These are phyloP conservation scores for Novumbra hubbsi DNA, from an alignment of 2,797 vertebrate species.

Conservation along the genomic window DNA sequence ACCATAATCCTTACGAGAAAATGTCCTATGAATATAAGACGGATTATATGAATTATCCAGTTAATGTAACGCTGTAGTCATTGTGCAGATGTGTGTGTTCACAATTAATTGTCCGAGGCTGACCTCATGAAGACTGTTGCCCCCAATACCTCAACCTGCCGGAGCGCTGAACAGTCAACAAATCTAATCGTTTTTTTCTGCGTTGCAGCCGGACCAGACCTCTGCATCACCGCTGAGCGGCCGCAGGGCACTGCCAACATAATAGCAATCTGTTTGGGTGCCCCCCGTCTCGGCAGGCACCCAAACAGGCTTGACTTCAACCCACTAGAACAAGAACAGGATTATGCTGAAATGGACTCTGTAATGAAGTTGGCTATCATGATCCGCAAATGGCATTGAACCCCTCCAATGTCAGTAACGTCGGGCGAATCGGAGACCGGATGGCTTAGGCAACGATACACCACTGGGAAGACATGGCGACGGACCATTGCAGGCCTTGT, in stretches of 20 bases:
- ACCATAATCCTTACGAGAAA: constrained; percentile 49
- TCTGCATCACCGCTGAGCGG: constrained; percentile 46
- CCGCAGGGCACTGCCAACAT: constrained; percentile 28
- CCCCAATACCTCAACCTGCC: constrained; percentile 50
- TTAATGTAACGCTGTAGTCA: constrained; percentile 50
- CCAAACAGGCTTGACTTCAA: constrained; percentile 45
- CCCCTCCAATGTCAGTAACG: constrained; percentile 12
- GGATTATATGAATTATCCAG: constrained; percentile 29
- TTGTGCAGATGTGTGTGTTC: constrained; percentile 45
- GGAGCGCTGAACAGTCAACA: constrained; percentile 43
- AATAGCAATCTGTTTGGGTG: constrained; percentile 46
- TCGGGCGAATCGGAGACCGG: neutral
- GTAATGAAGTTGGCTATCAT: constrained; percentile 42
- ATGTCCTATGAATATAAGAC: constrained; percentile 39
- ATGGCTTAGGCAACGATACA: neutral
- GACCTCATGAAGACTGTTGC: constrained; percentile 40
- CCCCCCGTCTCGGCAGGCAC: constrained; percentile 48
- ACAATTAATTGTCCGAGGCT: constrained; percentile 50
- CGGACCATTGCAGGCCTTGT: neutral
- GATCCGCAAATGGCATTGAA: constrained; percentile 35
- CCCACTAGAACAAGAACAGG: constrained; percentile 30
- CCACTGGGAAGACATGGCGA: neutral
- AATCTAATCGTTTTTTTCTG: constrained; percentile 42
- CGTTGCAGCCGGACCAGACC: constrained; percentile 29
- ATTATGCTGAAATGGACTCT: constrained; percentile 36